Base-by-base conservation (phyloP, 2,888 invertebrate species). In the Xestia xanthographa region DNA sequence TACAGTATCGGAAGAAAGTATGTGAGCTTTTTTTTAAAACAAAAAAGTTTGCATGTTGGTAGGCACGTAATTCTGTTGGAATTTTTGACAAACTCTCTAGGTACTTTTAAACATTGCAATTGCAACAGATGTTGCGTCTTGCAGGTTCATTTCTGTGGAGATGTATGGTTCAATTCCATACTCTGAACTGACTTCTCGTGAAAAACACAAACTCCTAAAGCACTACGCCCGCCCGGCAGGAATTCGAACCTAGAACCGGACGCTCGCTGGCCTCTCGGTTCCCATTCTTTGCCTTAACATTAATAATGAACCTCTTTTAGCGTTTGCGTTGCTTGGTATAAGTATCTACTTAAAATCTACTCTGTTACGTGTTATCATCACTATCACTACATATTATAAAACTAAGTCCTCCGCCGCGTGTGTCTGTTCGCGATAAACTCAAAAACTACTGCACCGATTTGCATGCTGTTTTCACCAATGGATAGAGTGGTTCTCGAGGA, bases 171-270 rank as follows among this genome's bases (percentile, higher is more conserved):
- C n/a, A 48, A 14, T 60, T n/a, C n/a, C n/a, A 53, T 56, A 56
- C 58, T 58, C 17, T 56, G 26, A 56, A 6, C 56, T 2, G 56
- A 56, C 14, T 58, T 17, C 5, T 29, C 8, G 14, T 29, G 53
- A 22, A 20, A 12, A 41, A 43, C 34, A 41, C n/a, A 38, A 56
- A 62, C 12, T 41, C n/a, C n/a, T 58, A 62, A 22, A 43, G 34
- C n/a, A 26, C 41, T 17, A 41, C 34, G 22, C 2, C 34, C 26
- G 43, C n/a, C 11, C 41, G 50, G 34, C 34, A 34, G 26, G 69
- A 62, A 62, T 62, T 53, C 20, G 17, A 79, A 62, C 60, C 43
- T 14, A 45, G 17, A 26, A 9, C 50, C 67, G 43, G 60, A 50
- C 34, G 60, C 34, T 50, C 8, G 41, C 58, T n/a, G 9, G 14